Evolutionary conservation across 2,888 invertebrate species (phyloP).

Genomic region (Orgyia antiqua): DNA sequence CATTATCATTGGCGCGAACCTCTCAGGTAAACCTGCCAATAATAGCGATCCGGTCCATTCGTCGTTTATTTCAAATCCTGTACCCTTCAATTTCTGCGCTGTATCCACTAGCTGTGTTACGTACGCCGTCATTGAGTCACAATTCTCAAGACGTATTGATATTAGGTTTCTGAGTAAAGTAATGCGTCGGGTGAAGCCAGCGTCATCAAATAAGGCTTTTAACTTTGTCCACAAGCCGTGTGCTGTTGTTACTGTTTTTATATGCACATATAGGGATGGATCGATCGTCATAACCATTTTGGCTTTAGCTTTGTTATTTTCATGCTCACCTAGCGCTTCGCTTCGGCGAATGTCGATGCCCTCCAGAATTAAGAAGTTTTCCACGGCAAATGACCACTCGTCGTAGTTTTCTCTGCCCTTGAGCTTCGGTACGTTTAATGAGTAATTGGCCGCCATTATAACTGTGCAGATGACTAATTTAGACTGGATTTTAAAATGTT

Average conservation of each 20-base stretch:
- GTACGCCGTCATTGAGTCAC: constrained; percentile 12
- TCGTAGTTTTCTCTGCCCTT: too few relatives aligned
- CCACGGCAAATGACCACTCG: too few relatives aligned
- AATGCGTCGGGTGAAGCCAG: neutral
- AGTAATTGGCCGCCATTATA: too few relatives aligned
- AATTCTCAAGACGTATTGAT: constrained; percentile 4
- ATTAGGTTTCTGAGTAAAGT: neutral
- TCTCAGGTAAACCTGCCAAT: constrained; percentile 8
- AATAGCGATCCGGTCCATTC: constrained; percentile 10
- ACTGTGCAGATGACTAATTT: too few relatives aligned
- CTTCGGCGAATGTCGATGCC: too few relatives aligned
- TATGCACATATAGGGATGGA: neutral
- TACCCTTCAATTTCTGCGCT: constrained; percentile 8
- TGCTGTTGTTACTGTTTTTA: neutral
- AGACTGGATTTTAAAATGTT: too few relatives aligned
- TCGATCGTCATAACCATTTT: neutral
- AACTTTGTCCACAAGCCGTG: neutral
- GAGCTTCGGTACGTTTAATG: too few relatives aligned
- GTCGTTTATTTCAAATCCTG: constrained; percentile 8
- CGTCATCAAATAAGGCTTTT: neutral
- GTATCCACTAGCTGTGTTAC: constrained; percentile 12
- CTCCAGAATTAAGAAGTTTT: too few relatives aligned
- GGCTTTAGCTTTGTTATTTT: neutral
- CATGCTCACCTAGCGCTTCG: neutral
- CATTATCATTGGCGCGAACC: too few relatives aligned